Base-by-base conservation (phyloP, 2,797 vertebrate species). In the Falco columbarius region DNA sequence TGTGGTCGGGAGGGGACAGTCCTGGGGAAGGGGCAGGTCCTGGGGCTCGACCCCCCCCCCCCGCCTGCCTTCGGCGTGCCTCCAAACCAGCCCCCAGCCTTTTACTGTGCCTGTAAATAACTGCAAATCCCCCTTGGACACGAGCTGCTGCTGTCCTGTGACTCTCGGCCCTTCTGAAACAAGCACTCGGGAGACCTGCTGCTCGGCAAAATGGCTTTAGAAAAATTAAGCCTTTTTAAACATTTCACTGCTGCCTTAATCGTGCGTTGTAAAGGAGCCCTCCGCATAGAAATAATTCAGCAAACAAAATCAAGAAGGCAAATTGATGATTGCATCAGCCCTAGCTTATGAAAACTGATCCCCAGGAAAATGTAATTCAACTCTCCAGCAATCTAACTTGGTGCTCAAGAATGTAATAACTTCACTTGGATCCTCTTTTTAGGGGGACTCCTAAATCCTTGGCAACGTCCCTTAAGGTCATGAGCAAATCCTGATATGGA, bases 401-500 rank as follows among this genome's bases (percentile, higher is more conserved):
- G 81, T 86, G 81, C 93, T 68, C 91, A 65, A 59, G 92, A 97
- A 97, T 94, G 95, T 1, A 66, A 40, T 71, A 90, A 80, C 95
- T 97, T 89, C 86, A 61, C 59, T 86, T 47, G 89, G 92, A 90
- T 89, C 90, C 84, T 96, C 88, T 89, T 94, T 97, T 96, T 96
- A 86, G 90, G 95, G 94, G 94, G 95, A 96, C 91, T 96, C 94
- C 95, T 95, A 96, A 95, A 96, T 66, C 95, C 87, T 75, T 95
- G 95, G 93, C 94, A 94, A 42, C 49, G 1, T 93, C 97, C 90
- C 95, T 96, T 97, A 96, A 96, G 94, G 96, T 95, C 96, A 97
- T 72, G 93, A 94, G 93, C 61, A 96, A 96, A 88, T 59, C 94
- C 86, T 32, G 97, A 95, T 95, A 90, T 3, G 86, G 90, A 86